A percentile compares a stretch with the other conserved stretches of the same genome.
These are phyloP conservation scores for Tyrannus savana DNA, from an alignment of 2,113 vertebrate species.

Conservation along the genomic window DNA sequence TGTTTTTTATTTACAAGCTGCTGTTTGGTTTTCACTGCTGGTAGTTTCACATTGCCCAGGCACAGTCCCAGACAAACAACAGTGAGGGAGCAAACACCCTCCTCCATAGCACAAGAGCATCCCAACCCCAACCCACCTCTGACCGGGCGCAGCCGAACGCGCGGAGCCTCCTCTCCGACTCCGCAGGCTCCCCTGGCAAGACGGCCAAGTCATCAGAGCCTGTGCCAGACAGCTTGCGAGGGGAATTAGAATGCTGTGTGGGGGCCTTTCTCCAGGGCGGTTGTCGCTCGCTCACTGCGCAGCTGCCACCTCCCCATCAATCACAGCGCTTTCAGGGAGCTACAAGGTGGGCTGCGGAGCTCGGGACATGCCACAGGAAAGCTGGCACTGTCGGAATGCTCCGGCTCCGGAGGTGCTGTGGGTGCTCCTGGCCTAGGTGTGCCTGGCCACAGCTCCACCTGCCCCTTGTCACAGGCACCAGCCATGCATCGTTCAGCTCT, in stretches of 20 bases:
- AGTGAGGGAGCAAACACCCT: not conserved
- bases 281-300: conserved; percentile 38
- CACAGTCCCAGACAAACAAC: not conserved
- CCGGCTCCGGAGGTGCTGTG: not conserved
- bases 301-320: conserved; percentile 67
- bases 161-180: not conserved
- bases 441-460: not conserved
- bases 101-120: rapidly evolving
- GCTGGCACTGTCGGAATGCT: conserved; percentile 72
- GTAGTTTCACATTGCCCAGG: no score
- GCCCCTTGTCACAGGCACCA: conserved; percentile 28
- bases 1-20: not conserved
- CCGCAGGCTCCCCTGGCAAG: not conserved
- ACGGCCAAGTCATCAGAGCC: not conserved
- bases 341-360: not conserved
- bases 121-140: not conserved
- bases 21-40: not conserved
- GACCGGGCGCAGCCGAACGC: not conserved
- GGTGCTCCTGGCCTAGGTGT: not conserved
- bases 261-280: conserved; percentile 57
- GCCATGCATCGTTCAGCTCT: not conserved
- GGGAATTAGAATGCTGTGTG: conserved; percentile 43
- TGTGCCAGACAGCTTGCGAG: conserved; percentile 43
- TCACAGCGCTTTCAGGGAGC: not conserved
- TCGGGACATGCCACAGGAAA: not conserved